A percentile compares a stretch with the other conserved stretches of the same genome.
Conservation (phyloP, 2,113 vertebrate species). For the Petroica traversi region DNA sequence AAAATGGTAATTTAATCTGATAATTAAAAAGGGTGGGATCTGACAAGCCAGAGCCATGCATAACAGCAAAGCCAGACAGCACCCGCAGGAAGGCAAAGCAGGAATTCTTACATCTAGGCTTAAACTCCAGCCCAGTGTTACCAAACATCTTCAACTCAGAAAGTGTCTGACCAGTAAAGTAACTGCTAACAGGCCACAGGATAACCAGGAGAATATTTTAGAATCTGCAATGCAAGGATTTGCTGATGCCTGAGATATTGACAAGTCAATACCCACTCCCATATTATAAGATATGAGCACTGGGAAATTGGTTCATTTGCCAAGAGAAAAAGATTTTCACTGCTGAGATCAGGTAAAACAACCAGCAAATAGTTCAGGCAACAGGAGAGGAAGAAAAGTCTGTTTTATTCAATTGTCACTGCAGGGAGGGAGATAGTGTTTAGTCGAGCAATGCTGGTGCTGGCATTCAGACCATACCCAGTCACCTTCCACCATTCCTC, state of each 20-base stretch:
- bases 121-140: neutral
- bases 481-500: neutral
- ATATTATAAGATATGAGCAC: neutral
- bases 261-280: neutral
- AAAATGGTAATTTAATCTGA: slow-evolving; percentile 10
- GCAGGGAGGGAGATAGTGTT: neutral
- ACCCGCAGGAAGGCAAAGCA: neutral
- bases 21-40: slow-evolving; percentile 40
- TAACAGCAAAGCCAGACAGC: neutral
- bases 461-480: neutral
- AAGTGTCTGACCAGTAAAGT: neutral
- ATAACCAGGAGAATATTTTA: neutral
- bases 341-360: neutral
- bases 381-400: neutral
- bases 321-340: neutral
- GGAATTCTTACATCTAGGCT: neutral
- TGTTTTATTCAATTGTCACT: neutral
- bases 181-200: neutral
- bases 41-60: neutral
- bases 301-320: neutral
- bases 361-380: neutral
- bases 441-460: neutral
- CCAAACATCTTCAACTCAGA: neutral
- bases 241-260: neutral
- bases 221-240: neutral